Evolutionary conservation across 2,888 invertebrate species (phyloP).

Genomic region (Drosophila melanocephala): DNA sequence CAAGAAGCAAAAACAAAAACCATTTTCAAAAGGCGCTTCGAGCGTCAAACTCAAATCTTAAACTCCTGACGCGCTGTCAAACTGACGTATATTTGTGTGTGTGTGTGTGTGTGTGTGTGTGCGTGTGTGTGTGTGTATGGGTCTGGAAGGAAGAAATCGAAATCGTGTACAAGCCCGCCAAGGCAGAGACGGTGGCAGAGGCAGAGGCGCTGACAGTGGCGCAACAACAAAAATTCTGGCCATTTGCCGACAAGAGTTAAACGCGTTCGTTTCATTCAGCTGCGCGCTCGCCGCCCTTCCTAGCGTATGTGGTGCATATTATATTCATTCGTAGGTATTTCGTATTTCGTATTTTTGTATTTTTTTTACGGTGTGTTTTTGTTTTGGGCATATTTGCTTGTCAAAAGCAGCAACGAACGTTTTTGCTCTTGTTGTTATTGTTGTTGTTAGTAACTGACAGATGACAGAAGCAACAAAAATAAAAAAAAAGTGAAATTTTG

Average conservation of each 20-base stretch:
- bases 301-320: constrained; percentile 28
- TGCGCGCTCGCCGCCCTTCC: constrained; percentile 48
- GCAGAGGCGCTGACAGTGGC: constrained; percentile 12
- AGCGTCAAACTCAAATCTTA: neutral
- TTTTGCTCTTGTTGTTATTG: constrained; percentile 8
- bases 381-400: constrained; percentile 19
- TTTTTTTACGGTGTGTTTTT: constrained; percentile 18
- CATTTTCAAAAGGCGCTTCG: neutral
- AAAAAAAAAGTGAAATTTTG: neutral
- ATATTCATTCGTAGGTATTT: constrained; percentile 32
- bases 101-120: neutral
- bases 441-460: constrained; percentile 17
- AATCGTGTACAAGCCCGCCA: constrained; percentile 43
- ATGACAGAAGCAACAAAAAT: constrained; percentile 7
- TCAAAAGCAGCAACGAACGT: neutral
- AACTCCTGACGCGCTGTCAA: neutral
- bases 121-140: constrained; percentile 3
- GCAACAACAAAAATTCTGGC: constrained; percentile 55
- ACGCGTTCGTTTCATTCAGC: constrained; percentile 55
- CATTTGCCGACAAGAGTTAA: constrained; percentile 64
- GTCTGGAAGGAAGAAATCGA: constrained; percentile 48
- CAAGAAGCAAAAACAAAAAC: neutral
- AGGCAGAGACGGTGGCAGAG: constrained; percentile 14
- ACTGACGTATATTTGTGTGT: neutral
- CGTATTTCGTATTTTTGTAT: constrained; percentile 18